Percentiles rank a stretch among this genome's conserved stretches.
Evolutionary conservation across 2,113 vertebrate genomes (phyloP).

Genomic region (Paratilapia polleni): DNA sequence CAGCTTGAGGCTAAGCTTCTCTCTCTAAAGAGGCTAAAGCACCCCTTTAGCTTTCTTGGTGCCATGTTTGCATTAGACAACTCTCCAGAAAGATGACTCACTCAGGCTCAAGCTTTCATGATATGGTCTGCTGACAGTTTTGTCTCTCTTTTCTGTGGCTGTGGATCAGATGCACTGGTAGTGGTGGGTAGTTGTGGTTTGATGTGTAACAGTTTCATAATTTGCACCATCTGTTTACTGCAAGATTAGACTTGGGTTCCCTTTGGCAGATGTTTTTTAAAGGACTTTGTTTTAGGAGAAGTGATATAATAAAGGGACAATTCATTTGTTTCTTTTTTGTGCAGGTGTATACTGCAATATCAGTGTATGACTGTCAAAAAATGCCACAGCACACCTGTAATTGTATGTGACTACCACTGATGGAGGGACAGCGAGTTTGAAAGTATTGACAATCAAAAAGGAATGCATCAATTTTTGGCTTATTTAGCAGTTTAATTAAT

Average conservation of each 20-base stretch:
- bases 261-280: not conserved
- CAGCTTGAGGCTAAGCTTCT: not conserved
- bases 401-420: not conserved
- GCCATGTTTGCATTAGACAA: not conserved
- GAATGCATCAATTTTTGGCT: not conserved
- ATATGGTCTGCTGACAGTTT: not conserved
- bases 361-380: not conserved
- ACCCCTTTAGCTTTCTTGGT: slow-evolving; percentile 9
- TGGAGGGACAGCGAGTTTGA: not conserved
- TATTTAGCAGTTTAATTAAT: too few species aligned
- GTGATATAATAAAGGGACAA: not conserved
- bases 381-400: too few species aligned
- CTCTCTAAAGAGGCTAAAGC: too few species aligned
- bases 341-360: not conserved
- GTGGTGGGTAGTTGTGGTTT: not conserved
- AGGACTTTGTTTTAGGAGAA: not conserved
- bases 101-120: not conserved
- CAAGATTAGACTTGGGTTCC: not conserved
- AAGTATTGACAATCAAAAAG: not conserved
- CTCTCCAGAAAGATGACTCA: not conserved
- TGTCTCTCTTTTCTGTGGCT: not conserved
- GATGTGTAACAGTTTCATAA: not conserved
- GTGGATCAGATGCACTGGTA: not conserved
- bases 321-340: too few species aligned
- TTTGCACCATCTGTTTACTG: not conserved